A percentile compares a stretch with the other conserved stretches of the same genome.
phyloP scores from a whole-genome alignment of 1,140 invertebrate genomes.

The Homarus americanus region DNA sequence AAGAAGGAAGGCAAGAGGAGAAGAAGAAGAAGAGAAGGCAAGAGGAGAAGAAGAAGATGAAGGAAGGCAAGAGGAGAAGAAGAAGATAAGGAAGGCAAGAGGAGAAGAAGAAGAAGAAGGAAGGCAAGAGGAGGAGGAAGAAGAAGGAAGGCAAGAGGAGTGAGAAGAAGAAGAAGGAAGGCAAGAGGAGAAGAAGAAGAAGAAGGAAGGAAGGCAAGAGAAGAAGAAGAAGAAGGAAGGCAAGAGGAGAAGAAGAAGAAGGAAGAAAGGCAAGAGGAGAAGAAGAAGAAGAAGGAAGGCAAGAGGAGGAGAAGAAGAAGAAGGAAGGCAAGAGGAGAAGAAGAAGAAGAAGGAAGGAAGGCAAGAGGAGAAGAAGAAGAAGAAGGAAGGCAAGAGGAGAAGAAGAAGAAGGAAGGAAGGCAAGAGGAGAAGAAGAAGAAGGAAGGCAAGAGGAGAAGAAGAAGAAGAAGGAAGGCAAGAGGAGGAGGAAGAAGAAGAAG shows the following conservation, averaged over 20 bases:
- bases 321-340: not conserved
- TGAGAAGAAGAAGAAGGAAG: too few relatives aligned
- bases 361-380: not conserved
- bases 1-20: too few relatives aligned
- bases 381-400: conserved; percentile 1
- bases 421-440: conserved; percentile 3
- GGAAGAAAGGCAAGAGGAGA: conserved; percentile 2
- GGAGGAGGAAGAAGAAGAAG: conserved; percentile 10
- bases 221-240: too few relatives aligned
- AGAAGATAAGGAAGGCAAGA: not conserved
- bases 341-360: not conserved
- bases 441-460: not conserved
- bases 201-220: not conserved
- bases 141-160: too few relatives aligned
- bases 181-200: conserved; percentile 1
- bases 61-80: too few relatives aligned
- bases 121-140: not conserved
- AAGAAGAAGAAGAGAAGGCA: not conserved
- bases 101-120: not conserved
- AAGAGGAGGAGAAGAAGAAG: not conserved
- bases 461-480: not conserved
- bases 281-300: not conserved
- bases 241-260: conserved; percentile 1
- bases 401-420: conserved; percentile 10
- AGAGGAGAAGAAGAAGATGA: too few relatives aligned